These are phyloP conservation scores for Muscicapa adusta DNA, from an alignment of 2,113 vertebrate species.

Conservation along the genomic window DNA sequence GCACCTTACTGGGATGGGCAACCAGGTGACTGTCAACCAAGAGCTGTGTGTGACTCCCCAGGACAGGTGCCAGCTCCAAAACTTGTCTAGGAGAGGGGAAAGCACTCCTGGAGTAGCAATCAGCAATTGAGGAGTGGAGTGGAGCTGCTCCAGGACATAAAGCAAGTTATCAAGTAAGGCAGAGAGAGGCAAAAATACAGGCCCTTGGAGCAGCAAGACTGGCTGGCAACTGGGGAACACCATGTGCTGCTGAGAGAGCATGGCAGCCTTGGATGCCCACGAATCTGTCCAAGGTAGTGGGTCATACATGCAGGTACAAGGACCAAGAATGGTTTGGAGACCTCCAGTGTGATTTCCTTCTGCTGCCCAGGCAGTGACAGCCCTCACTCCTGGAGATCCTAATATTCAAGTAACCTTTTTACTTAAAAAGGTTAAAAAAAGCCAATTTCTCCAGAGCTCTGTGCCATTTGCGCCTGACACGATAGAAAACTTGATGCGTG, in stretches of 20 bases:
- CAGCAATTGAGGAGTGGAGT: neutral
- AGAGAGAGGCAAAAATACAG: neutral
- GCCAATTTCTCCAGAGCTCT: neutral
- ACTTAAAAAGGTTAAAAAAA: neutral
- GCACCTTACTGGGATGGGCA: accelerated
- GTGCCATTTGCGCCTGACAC: neutral
- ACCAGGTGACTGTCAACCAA: neutral
- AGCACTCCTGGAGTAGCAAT: neutral
- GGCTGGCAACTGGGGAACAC: neutral
- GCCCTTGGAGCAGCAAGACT: neutral
- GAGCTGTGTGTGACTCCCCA: neutral
- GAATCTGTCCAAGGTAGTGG: neutral
- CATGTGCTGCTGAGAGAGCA: accelerated
- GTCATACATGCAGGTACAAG: neutral
- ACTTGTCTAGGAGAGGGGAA: neutral
- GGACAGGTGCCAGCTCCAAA: neutral
- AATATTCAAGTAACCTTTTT: neutral
- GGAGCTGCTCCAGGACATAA: neutral
- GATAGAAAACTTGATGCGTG: accelerated
- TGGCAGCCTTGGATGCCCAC: neutral
- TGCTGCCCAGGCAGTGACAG: neutral
- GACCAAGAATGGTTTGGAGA: neutral
- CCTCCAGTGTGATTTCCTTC: neutral
- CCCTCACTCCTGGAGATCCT: neutral
- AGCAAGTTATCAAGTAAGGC: neutral